Evolutionary conservation across 2,113 vertebrate genomes (phyloP), one percentile per base, ranked within the genome.

Genomic region (Dasypus novemcinctus): DNA sequence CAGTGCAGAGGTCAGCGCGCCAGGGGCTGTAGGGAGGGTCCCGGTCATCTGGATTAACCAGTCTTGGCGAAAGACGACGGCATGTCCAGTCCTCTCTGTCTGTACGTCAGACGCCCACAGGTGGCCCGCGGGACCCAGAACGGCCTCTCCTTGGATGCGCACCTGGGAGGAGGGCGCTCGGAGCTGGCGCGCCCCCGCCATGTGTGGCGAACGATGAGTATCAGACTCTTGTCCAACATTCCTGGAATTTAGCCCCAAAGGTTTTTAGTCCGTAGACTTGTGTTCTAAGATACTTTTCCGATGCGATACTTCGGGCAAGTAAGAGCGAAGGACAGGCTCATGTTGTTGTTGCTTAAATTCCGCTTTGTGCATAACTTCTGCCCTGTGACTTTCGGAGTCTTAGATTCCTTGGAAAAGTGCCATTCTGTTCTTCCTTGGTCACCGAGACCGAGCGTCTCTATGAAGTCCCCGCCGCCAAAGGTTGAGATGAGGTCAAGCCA

Each of bases 341-440:
- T 6, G 75, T 10, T 76, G 23, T 21, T 66, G 29, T 31, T 92
- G 31, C 68, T 85, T 91, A 52, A 69, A 79, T 59, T 64, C 57
- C 63, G 46, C 46, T 90, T 95, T 85, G 20, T 81, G 61, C 76
- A 10, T 36, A 82, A 78, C 83, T 91, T 79, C 68, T 87, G 83
- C 38, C 92, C 85, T 43, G 54, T 54, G 85, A 83, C 85, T 93
- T 94, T 86, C 94, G 54, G 91, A 96, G 63, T 87, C 79, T 63
- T 41, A 61, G 78, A 38, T 82, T 82, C 68, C 82, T 74, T 64
- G 68, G 79, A 74, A 94, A 95, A 74, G 89, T 21, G 4, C 89
- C 59, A 23, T n/a, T 69, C 85, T 11, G 21, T 23, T 14, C 85
- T 85, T 94, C 7, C 29, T 80, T 92, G 57, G 57, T 38, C 43